phyloP scores from a whole-genome alignment of 2,113 vertebrate genomes.

The Percina caprodes region DNA sequence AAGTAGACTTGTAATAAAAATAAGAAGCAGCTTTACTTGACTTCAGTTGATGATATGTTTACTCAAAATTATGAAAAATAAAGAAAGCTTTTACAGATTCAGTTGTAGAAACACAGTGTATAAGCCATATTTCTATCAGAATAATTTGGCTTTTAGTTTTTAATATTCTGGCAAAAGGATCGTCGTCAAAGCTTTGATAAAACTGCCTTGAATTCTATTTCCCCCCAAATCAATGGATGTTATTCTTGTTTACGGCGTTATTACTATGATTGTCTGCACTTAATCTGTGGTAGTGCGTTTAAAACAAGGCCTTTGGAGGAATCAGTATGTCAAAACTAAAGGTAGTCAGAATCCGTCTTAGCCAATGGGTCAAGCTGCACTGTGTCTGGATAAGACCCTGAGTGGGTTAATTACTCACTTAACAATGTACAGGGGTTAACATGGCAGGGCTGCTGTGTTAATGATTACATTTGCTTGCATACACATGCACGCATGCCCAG shows the following conservation, averaged over 20 bases:
- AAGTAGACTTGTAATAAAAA: conserved; percentile 13
- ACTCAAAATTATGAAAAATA: conserved; percentile 20
- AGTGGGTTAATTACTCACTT: conserved; percentile 56
- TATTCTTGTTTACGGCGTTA: background rate
- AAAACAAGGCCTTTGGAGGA: conserved; percentile 4
- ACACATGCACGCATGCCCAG: conserved; percentile 33
- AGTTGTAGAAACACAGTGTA: background rate
- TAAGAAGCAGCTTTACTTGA: conserved; percentile 35
- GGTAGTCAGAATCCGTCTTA: conserved; percentile 24
- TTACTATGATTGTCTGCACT: background rate
- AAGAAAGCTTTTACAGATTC: conserved; percentile 1
- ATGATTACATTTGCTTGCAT: conserved; percentile 52
- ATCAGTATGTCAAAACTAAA: conserved; percentile 42
- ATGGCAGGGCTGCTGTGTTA: conserved; percentile 23
- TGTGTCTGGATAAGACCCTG: conserved; percentile 20
- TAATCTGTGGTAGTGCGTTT: background rate
- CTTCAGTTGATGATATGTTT: conserved; percentile 18
- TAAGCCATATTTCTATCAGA: background rate
- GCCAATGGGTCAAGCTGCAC: conserved; percentile 30
- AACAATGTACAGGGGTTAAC: conserved; percentile 29
- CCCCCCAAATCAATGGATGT: background rate
- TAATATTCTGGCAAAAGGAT: background rate
- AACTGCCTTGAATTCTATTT: background rate
- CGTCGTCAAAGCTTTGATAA: background rate
- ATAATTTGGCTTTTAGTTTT: conserved; percentile 4